Base-by-base conservation (phyloP, 2,113 vertebrate genomes). In the Platycercus adscitus region DNA sequence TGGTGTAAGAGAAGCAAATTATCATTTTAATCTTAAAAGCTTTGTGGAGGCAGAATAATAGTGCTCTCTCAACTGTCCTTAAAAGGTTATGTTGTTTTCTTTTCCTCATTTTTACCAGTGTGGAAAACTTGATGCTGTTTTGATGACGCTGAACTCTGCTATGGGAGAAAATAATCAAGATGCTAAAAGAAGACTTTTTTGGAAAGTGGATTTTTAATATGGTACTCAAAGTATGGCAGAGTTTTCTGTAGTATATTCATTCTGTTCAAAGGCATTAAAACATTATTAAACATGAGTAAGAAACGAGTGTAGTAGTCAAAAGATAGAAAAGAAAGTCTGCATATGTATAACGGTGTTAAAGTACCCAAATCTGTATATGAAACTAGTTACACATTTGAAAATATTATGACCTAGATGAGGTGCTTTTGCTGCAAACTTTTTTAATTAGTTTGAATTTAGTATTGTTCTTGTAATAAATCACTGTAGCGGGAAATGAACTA, bases 1-100 rank as follows among this genome's bases (percentile, higher is more conserved):
- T 88, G 69, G 39, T 84, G 29, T 76, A 89, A 92, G 80, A 91
- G 82, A 95, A 79, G 86, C 83, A 89, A 91, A 72, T 73, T 69
- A 87, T 89, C 73, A 60, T 81, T 93, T 92, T 89, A 81, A 86
- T 81, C 86, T 79, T 93, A 93, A 96, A 86, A 96, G 94, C 94
- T 93, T 92, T 89, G 83, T 95, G 94, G 86, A 95, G 95, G 93
- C 92, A 96, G 94, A 76, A 87, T 95, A 92, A 92, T 64, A 76
- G 73, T 81, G 68, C 56, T 71, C 72, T 95, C 65, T 84, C 88
- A 95, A 91, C 81, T 91, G 86, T 56, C 93, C 91, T 95, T 96
- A 93, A 97, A 95, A 93, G 94, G 93, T 78, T 86, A 92, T 92
- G 83, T n/a, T 65, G 33, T 58, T 58, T 58, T 58, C 33, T 93